Base-by-base conservation (phyloP, 2,113 vertebrate genomes). In the Narcine bancroftii region DNA sequence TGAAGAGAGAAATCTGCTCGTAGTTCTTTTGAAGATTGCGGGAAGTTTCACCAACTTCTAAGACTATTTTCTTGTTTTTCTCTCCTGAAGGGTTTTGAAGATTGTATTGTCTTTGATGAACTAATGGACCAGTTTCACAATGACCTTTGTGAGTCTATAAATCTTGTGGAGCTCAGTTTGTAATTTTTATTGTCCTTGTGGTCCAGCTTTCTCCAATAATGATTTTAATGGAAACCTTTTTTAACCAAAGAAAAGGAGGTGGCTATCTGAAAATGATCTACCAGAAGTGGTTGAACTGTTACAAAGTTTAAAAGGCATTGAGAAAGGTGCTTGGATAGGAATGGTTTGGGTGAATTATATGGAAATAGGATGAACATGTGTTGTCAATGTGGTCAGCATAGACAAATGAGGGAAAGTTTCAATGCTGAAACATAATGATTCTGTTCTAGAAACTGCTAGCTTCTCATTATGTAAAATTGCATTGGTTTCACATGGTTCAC, bases 21-120 rank as follows among this genome's bases (percentile, higher is more conserved):
- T 56, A 56, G 21, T 85, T 79, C 15, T 36, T 79, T 47, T 79
- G 1, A 15, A 21, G 21, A 6, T 5, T 77, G 39, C 45, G 75
- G 13, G 13, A 33, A 85, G 81, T 15, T 7, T 17, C 13, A 36
- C 60, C 60, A 26, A 21, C 15, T 9, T 10, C 17, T 9, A 6
- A 0, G 33, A 47, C 7, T 79, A 1, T 83, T 36, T 87, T 87
- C 60, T n/a, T 56, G 13, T 33, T 9, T 66, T n/a, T 33, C 47
- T 71, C 92, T 92, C 93, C 94, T 93, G 6, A 91, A 99, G 99
- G 99, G 99, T 91, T 99, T 99, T 95, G 99, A 99, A 94, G 99
- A 99, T 93, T 99, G 98, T 93, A 94, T 98, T 89, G 97, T 99
- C 39, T 99, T 99, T 93, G 96, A 98, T 79, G 98, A 99, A 93